Evolutionary conservation across 30 jellyfish, hydroid and myxozoan species (phyloP), one percentile per base, ranked within the genome.

Genomic region (Pseudorhiza aurosa): DNA sequence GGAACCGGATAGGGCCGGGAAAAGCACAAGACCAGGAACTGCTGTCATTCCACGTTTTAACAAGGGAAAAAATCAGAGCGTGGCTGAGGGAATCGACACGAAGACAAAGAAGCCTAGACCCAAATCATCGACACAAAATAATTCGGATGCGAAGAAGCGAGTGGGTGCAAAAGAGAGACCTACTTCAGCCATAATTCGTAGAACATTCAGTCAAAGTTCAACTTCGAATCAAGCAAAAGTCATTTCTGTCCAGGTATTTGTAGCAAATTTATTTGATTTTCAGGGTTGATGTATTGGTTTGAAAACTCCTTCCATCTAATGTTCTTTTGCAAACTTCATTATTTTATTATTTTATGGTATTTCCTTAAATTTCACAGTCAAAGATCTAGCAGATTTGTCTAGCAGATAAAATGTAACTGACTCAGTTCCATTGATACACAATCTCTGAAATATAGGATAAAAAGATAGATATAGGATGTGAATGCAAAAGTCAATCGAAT

Each of bases 11-110:
- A 22, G 24, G n/a, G 22, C 14, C 6, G 22, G 35, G 14, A 53
- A 10, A 6, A 64, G 65, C 15, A 6, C 58, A 12, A 64, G 91
- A 40, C 91, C 91, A n/a, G 65, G 84, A 4, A 80, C 84, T 65
- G 91, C 91, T 8, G 91, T 80, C 55, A 80, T 65, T 46, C 77
- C 7, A 27, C 67, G 83, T 3, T 39, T 50, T 22, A 18, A 42
- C 6, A 59, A 65, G 45, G 33, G 19, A 33, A 65, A 8, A 28
- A 42, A 46, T 2, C 26, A 33, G 14, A 27, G 30, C 19, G 12
- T 2, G 29, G 10, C 35, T 1, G 63, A 32, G 40, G 55, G 50
- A n/a, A 49, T 25, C 25, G 35, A 51, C 47, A 59, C 15, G 59
- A 36, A 31, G n/a, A 15, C 24, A 42, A 19, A 8, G 11, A 68